phyloP scores from a whole-genome alignment of 2,113 vertebrate species.

The Lontra canadensis region DNA sequence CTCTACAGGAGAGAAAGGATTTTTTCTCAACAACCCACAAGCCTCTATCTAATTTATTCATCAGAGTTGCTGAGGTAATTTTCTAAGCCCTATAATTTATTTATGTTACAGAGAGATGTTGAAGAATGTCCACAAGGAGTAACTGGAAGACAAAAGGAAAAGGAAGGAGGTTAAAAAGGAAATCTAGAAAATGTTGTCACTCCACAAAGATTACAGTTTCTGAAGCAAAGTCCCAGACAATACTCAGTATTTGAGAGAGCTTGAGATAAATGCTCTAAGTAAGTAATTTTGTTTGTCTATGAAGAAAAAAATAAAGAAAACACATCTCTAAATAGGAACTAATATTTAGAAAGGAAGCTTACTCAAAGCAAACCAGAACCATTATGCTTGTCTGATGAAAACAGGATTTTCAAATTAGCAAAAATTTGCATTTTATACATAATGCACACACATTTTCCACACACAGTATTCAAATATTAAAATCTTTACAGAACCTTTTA shows the following conservation, averaged over 20 bases:
- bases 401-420: conserved; percentile 55
- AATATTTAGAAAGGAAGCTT: conserved; percentile 62
- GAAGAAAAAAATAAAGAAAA: not conserved
- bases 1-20: not conserved
- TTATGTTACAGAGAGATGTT: not conserved
- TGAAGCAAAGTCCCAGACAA: conserved; percentile 4
- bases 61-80: conserved; percentile 2
- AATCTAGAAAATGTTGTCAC: not conserved
- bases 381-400: conserved; percentile 52
- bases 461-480: conserved; percentile 20
- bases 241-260: not conserved
- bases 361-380: conserved; percentile 45
- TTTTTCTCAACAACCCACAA: not conserved
- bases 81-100: conserved; percentile 42
- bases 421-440: conserved; percentile 64
- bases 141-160: not conserved
- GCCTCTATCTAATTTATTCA: not conserved
- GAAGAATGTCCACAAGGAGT: not conserved
- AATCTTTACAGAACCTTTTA: conserved; percentile 3
- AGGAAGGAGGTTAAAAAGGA: not conserved
- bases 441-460: conserved; percentile 15
- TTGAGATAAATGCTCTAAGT: conserved; percentile 32
- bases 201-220: not conserved
- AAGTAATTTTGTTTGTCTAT: conserved; percentile 33
- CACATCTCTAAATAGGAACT: conserved; percentile 37